These are phyloP conservation scores for Rhagonycha lutea DNA, from an alignment of 2,888 invertebrate genomes.

Conservation along the genomic window DNA sequence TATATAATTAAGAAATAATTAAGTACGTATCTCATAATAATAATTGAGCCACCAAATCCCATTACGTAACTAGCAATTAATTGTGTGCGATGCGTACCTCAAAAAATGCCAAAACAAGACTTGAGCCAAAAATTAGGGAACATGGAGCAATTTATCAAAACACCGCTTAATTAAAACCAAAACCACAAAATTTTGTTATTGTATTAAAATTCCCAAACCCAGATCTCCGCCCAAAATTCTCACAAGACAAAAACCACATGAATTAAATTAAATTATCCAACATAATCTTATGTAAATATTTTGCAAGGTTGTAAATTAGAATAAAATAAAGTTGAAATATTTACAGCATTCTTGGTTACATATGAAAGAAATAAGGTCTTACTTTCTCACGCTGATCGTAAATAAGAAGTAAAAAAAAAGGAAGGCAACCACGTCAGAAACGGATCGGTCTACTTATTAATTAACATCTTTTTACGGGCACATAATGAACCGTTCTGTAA, in stretches of 20 bases:
- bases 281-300: conserved; percentile 4
- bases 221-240: background rate
- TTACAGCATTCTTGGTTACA: conserved; percentile 4
- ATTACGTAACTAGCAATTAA: background rate
- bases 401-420: background rate
- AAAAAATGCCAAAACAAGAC: background rate
- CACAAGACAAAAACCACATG: background rate
- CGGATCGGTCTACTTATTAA: conserved; percentile 20
- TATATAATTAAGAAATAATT: conserved; percentile 2
- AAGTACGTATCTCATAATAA: conserved; percentile 2
- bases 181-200: background rate
- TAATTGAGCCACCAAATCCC: background rate
- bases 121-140: background rate
- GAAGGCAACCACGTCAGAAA: conserved; percentile 2
- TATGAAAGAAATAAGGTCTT: conserved; percentile 9
- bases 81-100: background rate
- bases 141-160: background rate
- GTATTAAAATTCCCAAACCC: background rate
- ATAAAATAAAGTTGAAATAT: conserved; percentile 2
- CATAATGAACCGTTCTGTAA: conserved; percentile 17
- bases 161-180: background rate
- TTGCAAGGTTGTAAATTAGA: conserved; percentile 3
- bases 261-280: background rate
- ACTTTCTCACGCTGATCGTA: conserved; percentile 23
- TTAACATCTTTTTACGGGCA: conserved; percentile 19